These are phyloP conservation scores for Petroica traversi DNA, from an alignment of 2,113 vertebrate genomes.

Conservation along the genomic window DNA sequence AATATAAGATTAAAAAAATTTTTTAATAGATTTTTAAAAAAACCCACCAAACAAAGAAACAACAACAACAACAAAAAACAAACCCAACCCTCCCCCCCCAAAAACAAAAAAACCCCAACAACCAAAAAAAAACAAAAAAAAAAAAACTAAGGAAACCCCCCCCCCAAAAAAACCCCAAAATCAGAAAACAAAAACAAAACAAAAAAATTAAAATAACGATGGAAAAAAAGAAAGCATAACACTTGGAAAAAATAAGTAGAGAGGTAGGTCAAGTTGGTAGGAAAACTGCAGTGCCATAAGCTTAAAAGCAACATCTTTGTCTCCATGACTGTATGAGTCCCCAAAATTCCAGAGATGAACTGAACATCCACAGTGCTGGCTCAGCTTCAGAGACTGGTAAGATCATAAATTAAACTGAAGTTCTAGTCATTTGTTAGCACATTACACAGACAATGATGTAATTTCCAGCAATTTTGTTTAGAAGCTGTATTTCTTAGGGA, in stretches of 20 bases:
- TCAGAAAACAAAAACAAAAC: too few relatives aligned
- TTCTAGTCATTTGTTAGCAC: neutral
- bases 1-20: neutral
- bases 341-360: neutral
- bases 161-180: too few relatives aligned
- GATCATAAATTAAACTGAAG: neutral
- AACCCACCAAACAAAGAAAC: too few relatives aligned
- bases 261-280: neutral
- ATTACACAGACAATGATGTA: fast-evolving
- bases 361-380: neutral
- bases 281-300: neutral
- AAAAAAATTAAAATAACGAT: too few relatives aligned
- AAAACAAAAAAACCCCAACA: too few relatives aligned
- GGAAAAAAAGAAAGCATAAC: too few relatives aligned
- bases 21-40: too few relatives aligned
- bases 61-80: too few relatives aligned
- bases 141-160: neutral
- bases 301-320: neutral
- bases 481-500: neutral
- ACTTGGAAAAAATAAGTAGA: neutral
- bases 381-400: neutral
- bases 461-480: neutral
- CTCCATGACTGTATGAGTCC: neutral
- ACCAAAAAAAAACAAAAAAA: neutral
- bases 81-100: too few relatives aligned